Conservation (phyloP, 2,113 vertebrate species). For the Empidonax traillii region DNA sequence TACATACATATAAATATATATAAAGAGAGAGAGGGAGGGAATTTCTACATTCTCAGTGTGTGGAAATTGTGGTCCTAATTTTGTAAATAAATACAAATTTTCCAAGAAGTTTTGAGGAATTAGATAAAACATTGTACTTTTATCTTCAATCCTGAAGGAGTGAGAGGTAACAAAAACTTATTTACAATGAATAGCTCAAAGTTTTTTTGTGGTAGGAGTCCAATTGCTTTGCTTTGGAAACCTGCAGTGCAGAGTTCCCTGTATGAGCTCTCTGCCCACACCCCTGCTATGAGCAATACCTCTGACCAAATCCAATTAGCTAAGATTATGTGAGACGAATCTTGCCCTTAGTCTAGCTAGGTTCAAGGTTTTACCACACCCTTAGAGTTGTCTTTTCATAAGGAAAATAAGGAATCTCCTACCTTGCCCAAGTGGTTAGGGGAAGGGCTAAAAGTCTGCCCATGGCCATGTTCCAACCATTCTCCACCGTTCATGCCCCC, state of each 20-base stretch:
- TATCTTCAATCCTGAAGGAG: background rate
- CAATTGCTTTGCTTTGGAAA: background rate
- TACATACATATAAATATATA: rapidly evolving
- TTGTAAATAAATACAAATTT: background rate
- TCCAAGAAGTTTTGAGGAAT: background rate
- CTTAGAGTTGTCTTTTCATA: background rate
- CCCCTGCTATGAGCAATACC: rapidly evolving
- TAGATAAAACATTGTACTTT: rapidly evolving
- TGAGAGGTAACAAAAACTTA: background rate
- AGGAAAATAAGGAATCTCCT: background rate
- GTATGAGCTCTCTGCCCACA: background rate
- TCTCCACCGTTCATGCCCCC: background rate
- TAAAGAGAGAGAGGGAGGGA: background rate
- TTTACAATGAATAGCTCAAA: background rate
- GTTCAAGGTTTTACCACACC: background rate
- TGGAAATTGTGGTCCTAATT: background rate
- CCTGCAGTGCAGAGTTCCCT: background rate
- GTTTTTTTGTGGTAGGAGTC: background rate
- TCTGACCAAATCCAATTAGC: background rate
- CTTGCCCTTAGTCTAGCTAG: background rate
- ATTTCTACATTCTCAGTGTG: background rate
- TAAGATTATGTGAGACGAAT: background rate
- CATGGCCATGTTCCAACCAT: background rate
- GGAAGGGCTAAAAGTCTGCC: background rate
- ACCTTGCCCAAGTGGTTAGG: background rate